Evolutionary conservation across 2,888 invertebrate species (phyloP).

Genomic region (Timema cristinae): DNA sequence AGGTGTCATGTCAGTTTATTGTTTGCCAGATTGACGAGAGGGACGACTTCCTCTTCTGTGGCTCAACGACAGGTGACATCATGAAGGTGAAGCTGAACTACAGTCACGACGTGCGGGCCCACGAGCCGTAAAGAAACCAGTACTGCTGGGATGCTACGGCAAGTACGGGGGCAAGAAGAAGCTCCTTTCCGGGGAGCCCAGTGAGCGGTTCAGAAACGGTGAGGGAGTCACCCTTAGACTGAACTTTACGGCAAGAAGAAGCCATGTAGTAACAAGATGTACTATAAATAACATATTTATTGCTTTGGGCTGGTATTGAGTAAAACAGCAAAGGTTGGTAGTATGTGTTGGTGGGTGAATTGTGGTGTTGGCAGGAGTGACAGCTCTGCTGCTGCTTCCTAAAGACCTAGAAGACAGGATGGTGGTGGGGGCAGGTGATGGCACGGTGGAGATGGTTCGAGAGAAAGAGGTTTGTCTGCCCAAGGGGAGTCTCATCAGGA

Average conservation of each 20-base stretch:
- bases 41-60: slow-evolving; percentile 75
- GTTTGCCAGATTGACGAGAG: slow-evolving; percentile 53
- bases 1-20: background rate
- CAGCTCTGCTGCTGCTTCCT: slow-evolving; percentile 58
- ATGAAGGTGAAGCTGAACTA: slow-evolving; percentile 59
- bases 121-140: slow-evolving; percentile 25
- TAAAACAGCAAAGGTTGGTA: too few relatives aligned
- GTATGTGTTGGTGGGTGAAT: background rate
- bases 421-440: slow-evolving; percentile 82
- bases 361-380: slow-evolving; percentile 53
- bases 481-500: slow-evolving; percentile 16
- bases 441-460: slow-evolving; percentile 70
- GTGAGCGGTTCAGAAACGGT: slow-evolving; percentile 58
- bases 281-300: too few relatives aligned
- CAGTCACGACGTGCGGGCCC: slow-evolving; percentile 48
- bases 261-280: too few relatives aligned
- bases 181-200: slow-evolving; percentile 33
- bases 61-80: slow-evolving; percentile 78
- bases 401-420: slow-evolving; percentile 47
- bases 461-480: slow-evolving; percentile 11
- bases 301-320: too few relatives aligned
- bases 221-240: slow-evolving; percentile 2
- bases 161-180: slow-evolving; percentile 23
- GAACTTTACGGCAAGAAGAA: too few relatives aligned
- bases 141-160: slow-evolving; percentile 45